Conservation (phyloP, 2,113 vertebrate genomes). For the Columba janthina region DNA sequence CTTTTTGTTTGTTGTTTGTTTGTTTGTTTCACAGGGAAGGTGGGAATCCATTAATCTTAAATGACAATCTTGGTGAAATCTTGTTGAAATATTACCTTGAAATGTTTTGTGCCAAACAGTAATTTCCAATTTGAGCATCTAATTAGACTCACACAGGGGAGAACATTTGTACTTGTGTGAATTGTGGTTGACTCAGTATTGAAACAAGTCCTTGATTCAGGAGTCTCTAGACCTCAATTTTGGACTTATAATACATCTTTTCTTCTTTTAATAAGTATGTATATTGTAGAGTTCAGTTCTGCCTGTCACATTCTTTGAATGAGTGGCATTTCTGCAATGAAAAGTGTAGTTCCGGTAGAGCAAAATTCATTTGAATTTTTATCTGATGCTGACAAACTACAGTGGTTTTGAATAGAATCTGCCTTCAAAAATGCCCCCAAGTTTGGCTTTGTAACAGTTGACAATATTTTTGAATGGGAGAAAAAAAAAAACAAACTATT, state of each 20-base stretch:
- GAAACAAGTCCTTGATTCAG: neutral
- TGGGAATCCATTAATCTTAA: neutral
- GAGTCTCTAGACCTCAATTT: neutral
- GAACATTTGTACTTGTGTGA: neutral
- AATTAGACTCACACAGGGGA: neutral
- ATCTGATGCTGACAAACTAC: neutral
- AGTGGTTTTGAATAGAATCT: neutral
- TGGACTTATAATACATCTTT: neutral
- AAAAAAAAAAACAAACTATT: neutral
- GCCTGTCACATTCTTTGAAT: neutral
- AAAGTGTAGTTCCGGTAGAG: neutral
- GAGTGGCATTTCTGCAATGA: neutral
- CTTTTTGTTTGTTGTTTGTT: too few species aligned
- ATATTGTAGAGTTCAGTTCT: neutral
- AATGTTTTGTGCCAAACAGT: neutral
- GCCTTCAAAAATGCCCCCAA: neutral
- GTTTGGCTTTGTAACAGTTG: neutral
- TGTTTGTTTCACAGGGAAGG: neutral
- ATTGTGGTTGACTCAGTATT: neutral
- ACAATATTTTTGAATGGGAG: neutral
- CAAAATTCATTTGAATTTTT: neutral
- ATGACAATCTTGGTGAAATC: neutral
- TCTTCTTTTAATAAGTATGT: neutral
- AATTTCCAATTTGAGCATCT: neutral
- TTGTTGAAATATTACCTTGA: neutral